A percentile compares a stretch with the other conserved stretches of the same genome.
These are phyloP conservation scores for Calvadosia cruxmelitensis DNA, from an alignment of 30 jellyfish, hydroid and myxozoan species.

Conservation along the genomic window DNA sequence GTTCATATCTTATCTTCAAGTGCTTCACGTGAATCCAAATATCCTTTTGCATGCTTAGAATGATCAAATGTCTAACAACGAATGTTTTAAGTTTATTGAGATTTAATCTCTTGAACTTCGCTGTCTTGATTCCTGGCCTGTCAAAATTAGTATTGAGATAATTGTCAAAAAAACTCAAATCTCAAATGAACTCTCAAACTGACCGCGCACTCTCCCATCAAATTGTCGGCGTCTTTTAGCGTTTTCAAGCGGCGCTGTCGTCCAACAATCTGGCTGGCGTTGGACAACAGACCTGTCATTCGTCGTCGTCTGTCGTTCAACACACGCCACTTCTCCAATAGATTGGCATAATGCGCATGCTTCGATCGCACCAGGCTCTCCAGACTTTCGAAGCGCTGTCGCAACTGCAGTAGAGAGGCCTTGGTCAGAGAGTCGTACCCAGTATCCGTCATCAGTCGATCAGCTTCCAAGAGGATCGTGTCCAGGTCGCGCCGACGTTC, in stretches of 20 bases:
- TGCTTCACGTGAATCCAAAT: too few species aligned
- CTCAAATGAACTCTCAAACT: too few species aligned
- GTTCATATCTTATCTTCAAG: too few species aligned
- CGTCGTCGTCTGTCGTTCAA: constrained; percentile 41
- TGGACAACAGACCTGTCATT: constrained; percentile 38
- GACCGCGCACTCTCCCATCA: neutral
- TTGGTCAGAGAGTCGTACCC: neutral
- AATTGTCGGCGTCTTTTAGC: neutral
- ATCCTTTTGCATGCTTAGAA: too few species aligned
- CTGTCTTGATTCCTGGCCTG: too few species aligned
- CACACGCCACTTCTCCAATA: constrained; percentile 47
- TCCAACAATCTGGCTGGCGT: neutral
- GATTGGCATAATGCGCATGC: constrained; percentile 28
- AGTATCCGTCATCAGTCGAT: neutral
- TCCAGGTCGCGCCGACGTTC: constrained; percentile 1
- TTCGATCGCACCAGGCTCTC: constrained; percentile 32
- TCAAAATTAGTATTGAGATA: too few species aligned
- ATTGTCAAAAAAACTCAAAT: too few species aligned
- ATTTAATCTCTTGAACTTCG: too few species aligned
- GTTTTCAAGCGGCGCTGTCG: neutral
- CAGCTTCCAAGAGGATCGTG: neutral
- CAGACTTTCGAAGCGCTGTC: constrained; percentile 41
- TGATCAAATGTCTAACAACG: too few species aligned
- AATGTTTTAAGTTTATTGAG: too few species aligned
- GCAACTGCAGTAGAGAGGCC: constrained; percentile 2